Base-by-base conservation (phyloP, 2,888 invertebrate species). In the Sturmia bella region DNA sequence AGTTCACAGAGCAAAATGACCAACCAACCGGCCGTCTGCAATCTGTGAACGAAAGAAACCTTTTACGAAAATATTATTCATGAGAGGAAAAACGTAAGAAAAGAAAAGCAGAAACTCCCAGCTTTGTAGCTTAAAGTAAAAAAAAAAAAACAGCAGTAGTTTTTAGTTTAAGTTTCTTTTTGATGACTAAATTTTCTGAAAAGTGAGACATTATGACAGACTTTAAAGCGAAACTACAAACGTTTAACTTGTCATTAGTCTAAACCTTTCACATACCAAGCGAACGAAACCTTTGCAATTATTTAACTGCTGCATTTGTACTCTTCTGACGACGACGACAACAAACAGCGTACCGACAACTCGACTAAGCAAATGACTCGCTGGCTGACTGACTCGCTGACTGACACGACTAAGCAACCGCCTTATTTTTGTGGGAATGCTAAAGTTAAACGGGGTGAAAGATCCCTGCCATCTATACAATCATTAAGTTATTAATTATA, bases 381-480 rank as follows among this genome's bases (percentile, higher is more conserved):
- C 39, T 21, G 15, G 11, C 41, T 6, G 15, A 52, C 21, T 24
- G 43, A 24, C 27, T 32, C 7, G 3, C 39, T 21, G 15, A 11
- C 41, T 6, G 15, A 52, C 21, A n/a, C n/a, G n/a, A n/a, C n/a
- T 24, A 32, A 24, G 17, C 19, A 84, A 86, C 85, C 84, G 85
- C 86, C 86, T 87, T 87, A 86, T 87, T 83, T 85, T 87, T 87
- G 87, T 87, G 87, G 87, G 86, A 88, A 87, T 85, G 63, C 63
- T 74, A 41, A 74, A 41, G 73, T 59, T 75, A 77, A 77, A 77
- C 45, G 77, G 69, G 66, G 80, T 72, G 59, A 80, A 76, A 80
- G 80, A 63, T 76, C 66, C 21, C 52, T 41, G 57, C 24, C 48
- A 69, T 15, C 17, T 17, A 15, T 59, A 24, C 61, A 61, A 56